phyloP scores from a whole-genome alignment of 2,888 invertebrate genomes.

The Caenorhabditis becei region DNA sequence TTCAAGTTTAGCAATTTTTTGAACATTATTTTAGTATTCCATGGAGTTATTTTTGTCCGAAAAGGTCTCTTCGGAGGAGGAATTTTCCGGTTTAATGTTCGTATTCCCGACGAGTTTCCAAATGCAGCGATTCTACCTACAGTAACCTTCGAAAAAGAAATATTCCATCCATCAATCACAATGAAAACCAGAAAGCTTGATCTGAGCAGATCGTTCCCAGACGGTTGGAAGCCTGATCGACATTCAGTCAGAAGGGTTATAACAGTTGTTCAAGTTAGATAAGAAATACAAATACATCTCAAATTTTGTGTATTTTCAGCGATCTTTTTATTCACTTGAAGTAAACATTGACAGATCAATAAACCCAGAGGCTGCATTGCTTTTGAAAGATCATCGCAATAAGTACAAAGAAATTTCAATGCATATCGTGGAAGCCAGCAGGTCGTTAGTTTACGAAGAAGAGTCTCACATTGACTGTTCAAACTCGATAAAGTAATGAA shows the following conservation, averaged over 20 bases:
- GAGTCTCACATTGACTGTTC: not conserved
- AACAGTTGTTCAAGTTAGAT: constrained; percentile 67
- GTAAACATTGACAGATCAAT: constrained; percentile 60
- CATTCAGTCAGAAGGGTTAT: constrained; percentile 71
- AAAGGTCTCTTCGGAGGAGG: constrained; percentile 92
- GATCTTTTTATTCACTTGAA: constrained; percentile 72
- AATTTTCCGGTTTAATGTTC: constrained; percentile 91
- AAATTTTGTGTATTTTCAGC: constrained; percentile 55
- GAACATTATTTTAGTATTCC: constrained; percentile 87
- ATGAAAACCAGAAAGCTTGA: constrained; percentile 59
- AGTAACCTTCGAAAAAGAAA: constrained; percentile 58
- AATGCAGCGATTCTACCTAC: constrained; percentile 87
- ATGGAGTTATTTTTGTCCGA: constrained; percentile 92
- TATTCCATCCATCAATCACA: constrained; percentile 71
- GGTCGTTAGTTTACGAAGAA: constrained; percentile 65
- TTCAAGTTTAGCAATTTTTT: constrained; percentile 9
- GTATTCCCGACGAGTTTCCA: constrained; percentile 92
- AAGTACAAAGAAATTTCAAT: constrained; percentile 65
- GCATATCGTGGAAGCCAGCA: constrained; percentile 61
- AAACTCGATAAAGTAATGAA: constrained; percentile 51
- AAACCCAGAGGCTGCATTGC: constrained; percentile 71
- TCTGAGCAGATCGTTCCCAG: constrained; percentile 72
- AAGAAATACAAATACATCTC: not conserved
- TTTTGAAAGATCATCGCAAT: constrained; percentile 69
- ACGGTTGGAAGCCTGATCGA: constrained; percentile 74